Conservation (phyloP, 2,113 vertebrate genomes). For the Rhombomys opimus region DNA sequence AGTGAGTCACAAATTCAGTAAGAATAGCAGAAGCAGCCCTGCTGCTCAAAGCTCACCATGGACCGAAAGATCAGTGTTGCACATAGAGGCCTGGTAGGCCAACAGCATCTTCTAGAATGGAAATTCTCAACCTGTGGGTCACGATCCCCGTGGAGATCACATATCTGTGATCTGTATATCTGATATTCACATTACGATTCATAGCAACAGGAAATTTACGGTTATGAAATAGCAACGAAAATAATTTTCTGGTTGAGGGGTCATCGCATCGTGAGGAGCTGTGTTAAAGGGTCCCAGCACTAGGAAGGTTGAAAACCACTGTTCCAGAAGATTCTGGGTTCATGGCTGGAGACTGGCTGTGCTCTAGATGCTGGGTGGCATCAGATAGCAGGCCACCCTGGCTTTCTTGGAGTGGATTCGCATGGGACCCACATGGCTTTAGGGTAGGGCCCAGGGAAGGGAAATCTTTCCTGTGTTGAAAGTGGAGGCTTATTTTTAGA, state of each 20-base stretch:
- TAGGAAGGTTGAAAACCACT: neutral
- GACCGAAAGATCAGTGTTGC: fast-evolving
- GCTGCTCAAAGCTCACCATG: fast-evolving
- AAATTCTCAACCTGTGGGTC: neutral
- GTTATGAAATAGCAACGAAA: neutral
- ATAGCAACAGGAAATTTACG: neutral
- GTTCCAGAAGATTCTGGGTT: neutral
- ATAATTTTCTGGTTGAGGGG: neutral
- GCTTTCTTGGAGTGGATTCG: neutral
- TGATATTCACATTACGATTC: neutral
- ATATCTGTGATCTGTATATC: neutral
- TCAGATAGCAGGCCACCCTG: neutral
- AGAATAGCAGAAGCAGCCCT: neutral
- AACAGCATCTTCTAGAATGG: neutral
- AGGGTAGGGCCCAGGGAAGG: neutral
- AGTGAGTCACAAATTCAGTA: fast-evolving
- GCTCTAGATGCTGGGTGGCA: neutral
- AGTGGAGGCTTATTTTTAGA: neutral
- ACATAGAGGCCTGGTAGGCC: neutral
- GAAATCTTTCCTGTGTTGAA: neutral
- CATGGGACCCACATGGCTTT: neutral
- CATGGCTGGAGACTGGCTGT: neutral
- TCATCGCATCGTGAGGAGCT: neutral
- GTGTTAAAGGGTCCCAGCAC: neutral
- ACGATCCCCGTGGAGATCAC: neutral